phyloP scores from a whole-genome alignment of 2,888 invertebrate genomes.

The Galerucella nymphaeae region DNA sequence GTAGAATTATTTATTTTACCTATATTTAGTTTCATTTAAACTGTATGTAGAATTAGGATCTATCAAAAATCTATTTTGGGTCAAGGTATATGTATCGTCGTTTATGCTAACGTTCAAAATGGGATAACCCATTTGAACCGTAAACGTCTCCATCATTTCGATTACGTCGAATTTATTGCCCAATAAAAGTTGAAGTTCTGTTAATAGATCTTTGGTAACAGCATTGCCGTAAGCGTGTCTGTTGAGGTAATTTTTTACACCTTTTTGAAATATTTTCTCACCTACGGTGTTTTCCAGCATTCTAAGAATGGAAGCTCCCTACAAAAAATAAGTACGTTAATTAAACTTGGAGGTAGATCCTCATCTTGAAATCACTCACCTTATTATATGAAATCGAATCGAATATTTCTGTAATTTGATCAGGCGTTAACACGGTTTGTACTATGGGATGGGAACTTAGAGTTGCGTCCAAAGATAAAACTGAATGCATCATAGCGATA shows the following conservation, averaged over 20 bases:
- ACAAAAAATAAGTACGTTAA: conserved; percentile 41
- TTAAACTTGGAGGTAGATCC: neutral
- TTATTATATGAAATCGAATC: conserved; percentile 92
- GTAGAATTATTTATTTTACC: conserved; percentile 54
- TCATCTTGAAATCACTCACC: conserved; percentile 66
- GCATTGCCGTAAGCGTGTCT: conserved; percentile 80
- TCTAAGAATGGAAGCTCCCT: conserved; percentile 88
- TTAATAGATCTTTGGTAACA: conserved; percentile 81
- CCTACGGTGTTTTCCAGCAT: conserved; percentile 90
- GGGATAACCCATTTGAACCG: conserved; percentile 89
- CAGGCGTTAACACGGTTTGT: conserved; percentile 84
- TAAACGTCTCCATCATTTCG: conserved; percentile 87
- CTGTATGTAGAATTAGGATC: conserved; percentile 72
- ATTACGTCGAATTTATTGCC: conserved; percentile 53
- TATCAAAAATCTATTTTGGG: conserved; percentile 80
- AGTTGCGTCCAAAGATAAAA: conserved; percentile 80
- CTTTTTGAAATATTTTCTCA: conserved; percentile 75
- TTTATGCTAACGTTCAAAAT: conserved; percentile 72
- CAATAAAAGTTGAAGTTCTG: conserved; percentile 72
- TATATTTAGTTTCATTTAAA: conserved; percentile 64
- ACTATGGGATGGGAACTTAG: conserved; percentile 91
- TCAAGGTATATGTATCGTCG: conserved; percentile 69
- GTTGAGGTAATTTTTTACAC: conserved; percentile 80
- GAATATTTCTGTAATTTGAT: conserved; percentile 91
- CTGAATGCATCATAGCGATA: conserved; percentile 76